Conservation (phyloP, 1,140 invertebrate species). For the Charaxes varanes region DNA sequence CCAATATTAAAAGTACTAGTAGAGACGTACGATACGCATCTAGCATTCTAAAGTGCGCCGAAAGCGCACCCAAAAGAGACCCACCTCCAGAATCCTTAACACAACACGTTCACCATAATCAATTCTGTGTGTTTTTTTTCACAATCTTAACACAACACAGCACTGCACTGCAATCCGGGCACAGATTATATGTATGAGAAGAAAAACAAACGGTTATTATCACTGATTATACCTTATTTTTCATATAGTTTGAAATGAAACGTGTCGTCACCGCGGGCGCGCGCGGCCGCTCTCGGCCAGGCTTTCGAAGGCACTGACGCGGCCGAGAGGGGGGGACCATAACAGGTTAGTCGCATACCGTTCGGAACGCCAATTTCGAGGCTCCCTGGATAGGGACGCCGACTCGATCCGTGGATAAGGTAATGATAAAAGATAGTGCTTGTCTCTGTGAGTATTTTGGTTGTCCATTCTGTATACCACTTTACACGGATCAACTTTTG, state of each 20-base stretch:
- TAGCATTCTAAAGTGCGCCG: constrained; percentile 11
- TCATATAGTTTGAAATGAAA: constrained; percentile 3
- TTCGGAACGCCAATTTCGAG: constrained; percentile 65
- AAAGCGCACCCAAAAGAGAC: constrained; percentile 17
- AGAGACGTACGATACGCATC: constrained; percentile 6
- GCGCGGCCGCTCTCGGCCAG: constrained; percentile 13
- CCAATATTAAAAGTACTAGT: too few relatives aligned
- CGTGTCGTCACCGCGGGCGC: constrained; percentile 1
- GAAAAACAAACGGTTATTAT: not conserved
- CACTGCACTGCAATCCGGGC: constrained; percentile 66
- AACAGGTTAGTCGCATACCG: constrained; percentile 68
- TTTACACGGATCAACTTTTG: not conserved
- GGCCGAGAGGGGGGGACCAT: constrained; percentile 26
- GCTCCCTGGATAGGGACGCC: constrained; percentile 43
- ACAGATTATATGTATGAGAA: constrained; percentile 13
- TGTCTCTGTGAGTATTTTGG: constrained; percentile 7
- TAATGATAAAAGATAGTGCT: constrained; percentile 37
- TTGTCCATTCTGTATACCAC: constrained; percentile 1
- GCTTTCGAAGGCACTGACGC: constrained; percentile 47
- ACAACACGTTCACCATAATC: constrained; percentile 49
- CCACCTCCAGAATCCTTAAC: constrained; percentile 59
- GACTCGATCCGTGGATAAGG: constrained; percentile 40
- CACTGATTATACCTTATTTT: not conserved
- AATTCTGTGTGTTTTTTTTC: constrained; percentile 34
- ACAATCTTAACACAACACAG: constrained; percentile 22